Evolutionary conservation across 2,888 invertebrate species (phyloP).

Genomic region (Drosophila antonietae): DNA sequence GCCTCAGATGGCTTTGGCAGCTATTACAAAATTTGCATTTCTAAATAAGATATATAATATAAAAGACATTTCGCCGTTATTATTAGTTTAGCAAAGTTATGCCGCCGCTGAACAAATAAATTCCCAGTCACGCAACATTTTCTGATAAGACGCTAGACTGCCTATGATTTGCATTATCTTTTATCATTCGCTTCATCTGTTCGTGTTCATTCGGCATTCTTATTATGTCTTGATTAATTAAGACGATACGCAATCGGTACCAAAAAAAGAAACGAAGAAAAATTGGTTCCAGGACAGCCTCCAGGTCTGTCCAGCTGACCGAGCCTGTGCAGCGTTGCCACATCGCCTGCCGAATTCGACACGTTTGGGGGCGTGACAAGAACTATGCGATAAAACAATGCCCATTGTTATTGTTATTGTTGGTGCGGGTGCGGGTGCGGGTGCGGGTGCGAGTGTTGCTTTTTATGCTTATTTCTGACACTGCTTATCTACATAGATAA

Average conservation of each 20-base stretch:
- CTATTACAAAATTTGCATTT: constrained; percentile 72
- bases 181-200: constrained; percentile 15
- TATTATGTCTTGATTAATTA: constrained; percentile 64
- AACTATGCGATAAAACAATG: constrained; percentile 39
- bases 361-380: constrained; percentile 52
- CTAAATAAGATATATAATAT: too few species aligned
- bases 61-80: constrained; percentile 60
- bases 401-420: constrained; percentile 38
- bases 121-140: constrained; percentile 32
- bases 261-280: neutral
- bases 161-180: constrained; percentile 56
- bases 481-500: constrained; percentile 76
- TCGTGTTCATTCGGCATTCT: constrained; percentile 33
- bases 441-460: constrained; percentile 28
- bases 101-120: constrained; percentile 25
- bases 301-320: neutral
- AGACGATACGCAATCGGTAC: constrained; percentile 64
- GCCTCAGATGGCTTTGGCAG: constrained; percentile 42
- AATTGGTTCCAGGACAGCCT: constrained; percentile 34
- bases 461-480: constrained; percentile 62
- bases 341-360: constrained; percentile 56
- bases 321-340: constrained; percentile 10
- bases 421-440: constrained; percentile 9
- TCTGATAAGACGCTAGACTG: neutral
- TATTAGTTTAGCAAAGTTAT: constrained; percentile 58